Conservation (phyloP, 2,797 vertebrate genomes). For the Petrocephalus sullivani region DNA sequence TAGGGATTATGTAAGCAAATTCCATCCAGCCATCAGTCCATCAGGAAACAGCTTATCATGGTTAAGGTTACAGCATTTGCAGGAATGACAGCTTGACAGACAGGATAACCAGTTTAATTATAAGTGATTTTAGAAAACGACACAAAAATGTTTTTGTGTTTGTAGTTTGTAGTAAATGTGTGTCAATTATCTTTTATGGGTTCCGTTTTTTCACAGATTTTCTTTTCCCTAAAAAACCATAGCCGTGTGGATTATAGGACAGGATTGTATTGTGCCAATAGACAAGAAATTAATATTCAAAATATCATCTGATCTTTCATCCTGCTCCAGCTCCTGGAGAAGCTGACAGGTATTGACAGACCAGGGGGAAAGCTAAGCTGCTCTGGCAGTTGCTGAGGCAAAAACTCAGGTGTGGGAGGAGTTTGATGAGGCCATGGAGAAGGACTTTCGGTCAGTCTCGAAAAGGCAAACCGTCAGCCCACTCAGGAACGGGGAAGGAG, state of each 20-base stretch:
- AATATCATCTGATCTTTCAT: not conserved
- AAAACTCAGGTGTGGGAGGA: no score
- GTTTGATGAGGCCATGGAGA: no score
- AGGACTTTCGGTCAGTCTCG: no score
- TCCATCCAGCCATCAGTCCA: not conserved
- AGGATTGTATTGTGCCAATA: not conserved
- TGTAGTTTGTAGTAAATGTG: not conserved
- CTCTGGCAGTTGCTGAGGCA: no score
- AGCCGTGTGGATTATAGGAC: not conserved
- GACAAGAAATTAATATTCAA: not conserved
- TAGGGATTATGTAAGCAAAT: not conserved
- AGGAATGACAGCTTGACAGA: not conserved
- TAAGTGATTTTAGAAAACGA: not conserved
- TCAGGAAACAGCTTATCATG: not conserved
- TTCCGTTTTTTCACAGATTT: not conserved
- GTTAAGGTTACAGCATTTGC: not conserved
- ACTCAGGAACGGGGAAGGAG: no score
- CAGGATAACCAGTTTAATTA: not conserved
- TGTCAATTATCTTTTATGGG: not conserved
- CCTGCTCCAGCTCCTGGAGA: not conserved
- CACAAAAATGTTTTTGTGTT: not conserved
- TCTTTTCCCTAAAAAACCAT: not conserved
- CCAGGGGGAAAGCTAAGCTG: no score
- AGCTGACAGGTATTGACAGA: no score
- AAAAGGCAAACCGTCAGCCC: no score